A percentile compares a stretch with the other conserved stretches of the same genome.
Evolutionary conservation across 2,888 invertebrate species (phyloP).

Genomic region (Nymphalis c-album): DNA sequence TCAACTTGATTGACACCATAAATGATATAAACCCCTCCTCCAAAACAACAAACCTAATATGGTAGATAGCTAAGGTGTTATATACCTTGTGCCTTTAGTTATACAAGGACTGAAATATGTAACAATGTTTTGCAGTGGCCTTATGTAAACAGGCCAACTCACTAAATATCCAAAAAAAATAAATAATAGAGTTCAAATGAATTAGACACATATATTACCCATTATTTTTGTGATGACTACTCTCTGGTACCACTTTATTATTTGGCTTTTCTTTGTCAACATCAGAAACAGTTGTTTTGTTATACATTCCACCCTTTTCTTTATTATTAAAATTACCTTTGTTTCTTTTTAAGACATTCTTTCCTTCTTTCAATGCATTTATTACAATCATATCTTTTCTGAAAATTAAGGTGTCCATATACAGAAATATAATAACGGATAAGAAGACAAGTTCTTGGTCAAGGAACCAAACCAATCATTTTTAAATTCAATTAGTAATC

Average conservation of each 20-base stretch:
- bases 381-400: conserved; percentile 67
- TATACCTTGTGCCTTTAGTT: too few relatives aligned
- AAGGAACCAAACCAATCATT: too few relatives aligned
- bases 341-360: conserved; percentile 23
- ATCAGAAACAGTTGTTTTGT: not conserved
- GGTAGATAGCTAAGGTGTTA: too few relatives aligned
- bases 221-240: not conserved
- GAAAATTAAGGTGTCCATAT: conserved; percentile 40
- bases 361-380: conserved; percentile 51
- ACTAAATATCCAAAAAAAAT: too few relatives aligned
- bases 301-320: conserved; percentile 10
- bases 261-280: not conserved
- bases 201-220: conserved; percentile 8
- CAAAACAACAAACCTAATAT: too few relatives aligned
- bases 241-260: not conserved
- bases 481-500: too few relatives aligned
- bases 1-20: too few relatives aligned
- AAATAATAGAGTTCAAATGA: not conserved
- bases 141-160: too few relatives aligned
- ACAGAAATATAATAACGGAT: not conserved
- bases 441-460: too few relatives aligned
- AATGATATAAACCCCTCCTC: too few relatives aligned
- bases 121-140: too few relatives aligned
- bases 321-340: conserved; percentile 12
- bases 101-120: too few relatives aligned